Evolutionary conservation across 2,113 vertebrate genomes (phyloP), one percentile per base, ranked within the genome.

Genomic region (Sigmodon hispidus): DNA sequence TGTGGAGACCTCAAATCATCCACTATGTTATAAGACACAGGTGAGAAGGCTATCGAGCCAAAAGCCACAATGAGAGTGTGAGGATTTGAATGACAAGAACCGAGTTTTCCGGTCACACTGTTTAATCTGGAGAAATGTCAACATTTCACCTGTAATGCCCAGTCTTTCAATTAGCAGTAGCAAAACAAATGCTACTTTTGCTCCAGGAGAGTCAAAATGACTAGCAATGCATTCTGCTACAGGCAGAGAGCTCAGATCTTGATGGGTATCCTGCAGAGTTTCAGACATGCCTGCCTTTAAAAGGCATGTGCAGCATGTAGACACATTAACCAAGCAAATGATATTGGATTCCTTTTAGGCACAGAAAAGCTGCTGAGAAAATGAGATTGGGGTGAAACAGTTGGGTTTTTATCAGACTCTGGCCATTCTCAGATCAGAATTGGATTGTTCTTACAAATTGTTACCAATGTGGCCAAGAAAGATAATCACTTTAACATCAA

Each of bases 341-440:
- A 96, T 93, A 94, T 91, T 63, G 63, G 85, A 90, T 95, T 95
- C 55, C 57, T 93, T 97, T 92, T 52, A 89, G 88, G 57, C 36
- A 75, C 34, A 87, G 86, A 85, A 90, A 96, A 88, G 7, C 43
- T 90, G 7, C 96, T 94, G 61, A 92, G 70, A 86, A 95, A 95
- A 95, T 88, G 21, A 87, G 40, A 48, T 73, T 17, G 19, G 24
- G 34, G 16, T 12, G 79, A 52, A 89, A 88, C 65, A 95, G 5
- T 69, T 85, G 87, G 24, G 21, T 81, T 86, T 86, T 89, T 94
- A 90, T 92, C 57, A 77, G 48, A 24, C 8, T 88, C 43, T 31
- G 52, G 13, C n/a, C 36, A 70, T 75, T 87, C n/a, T 50, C n/a
- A 87, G 63, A 67, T 89, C n/a, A 79, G 45, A 95, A 88, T 29